A percentile compares a stretch with the other conserved stretches of the same genome.
These are phyloP conservation scores for Petrocephalus microphthalmus DNA, from an alignment of 2,113 vertebrate species.

Conservation along the genomic window DNA sequence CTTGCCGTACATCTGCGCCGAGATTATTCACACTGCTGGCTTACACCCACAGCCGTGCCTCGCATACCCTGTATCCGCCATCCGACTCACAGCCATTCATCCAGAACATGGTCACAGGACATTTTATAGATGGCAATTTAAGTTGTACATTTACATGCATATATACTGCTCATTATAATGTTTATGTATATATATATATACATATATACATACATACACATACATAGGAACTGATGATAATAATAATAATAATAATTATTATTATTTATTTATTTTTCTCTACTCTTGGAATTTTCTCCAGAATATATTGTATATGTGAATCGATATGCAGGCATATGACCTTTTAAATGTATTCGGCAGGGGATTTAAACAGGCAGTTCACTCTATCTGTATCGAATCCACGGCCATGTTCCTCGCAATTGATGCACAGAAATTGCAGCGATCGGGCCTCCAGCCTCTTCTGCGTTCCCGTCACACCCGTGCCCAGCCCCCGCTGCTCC, in stretches of 20 bases:
- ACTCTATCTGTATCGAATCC: not conserved
- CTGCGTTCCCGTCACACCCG: slow-evolving; percentile 15
- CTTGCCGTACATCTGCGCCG: not conserved
- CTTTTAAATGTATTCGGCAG: not conserved
- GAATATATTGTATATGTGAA: not conserved
- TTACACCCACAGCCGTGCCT: not conserved
- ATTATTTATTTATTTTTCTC: too few relatives aligned
- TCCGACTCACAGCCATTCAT: not conserved
- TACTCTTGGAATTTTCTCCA: too few relatives aligned
- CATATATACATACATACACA: too few relatives aligned
- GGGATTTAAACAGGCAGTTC: not conserved
- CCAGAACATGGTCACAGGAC: not conserved
- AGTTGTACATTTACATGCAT: not conserved
- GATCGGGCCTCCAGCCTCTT: not conserved
- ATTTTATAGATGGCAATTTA: not conserved
- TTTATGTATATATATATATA: not conserved
- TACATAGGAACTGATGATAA: too few relatives aligned
- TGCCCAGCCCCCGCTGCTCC: not conserved
- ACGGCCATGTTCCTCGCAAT: slow-evolving; percentile 20
- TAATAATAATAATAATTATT: too few relatives aligned
- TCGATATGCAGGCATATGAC: not conserved
- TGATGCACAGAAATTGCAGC: slow-evolving; percentile 6
- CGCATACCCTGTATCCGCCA: not conserved
- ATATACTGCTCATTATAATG: not conserved
- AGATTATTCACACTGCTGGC: not conserved